Percentiles rank a stretch among this genome's conserved stretches.
Evolutionary conservation across 2,797 vertebrate species (phyloP).

Genomic region (Semotilus atromaculatus): DNA sequence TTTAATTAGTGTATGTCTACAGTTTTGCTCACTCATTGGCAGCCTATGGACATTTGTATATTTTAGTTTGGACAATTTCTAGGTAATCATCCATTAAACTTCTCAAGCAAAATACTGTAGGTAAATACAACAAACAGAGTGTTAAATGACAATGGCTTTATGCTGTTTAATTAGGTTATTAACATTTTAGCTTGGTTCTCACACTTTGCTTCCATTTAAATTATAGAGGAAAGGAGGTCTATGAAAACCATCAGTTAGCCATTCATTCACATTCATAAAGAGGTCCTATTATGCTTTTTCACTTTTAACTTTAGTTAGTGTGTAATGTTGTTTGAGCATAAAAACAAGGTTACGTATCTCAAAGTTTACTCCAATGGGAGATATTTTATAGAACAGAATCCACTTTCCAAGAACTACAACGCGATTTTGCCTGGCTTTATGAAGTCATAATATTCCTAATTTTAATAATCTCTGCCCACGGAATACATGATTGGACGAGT

Average conservation of each 20-base stretch:
- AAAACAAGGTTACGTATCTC: too few relatives aligned
- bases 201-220: background rate
- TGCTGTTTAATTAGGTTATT: background rate
- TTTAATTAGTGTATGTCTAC: slow-evolving; percentile 55
- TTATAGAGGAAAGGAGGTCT: background rate
- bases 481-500: too few relatives aligned
- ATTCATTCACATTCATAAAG: background rate
- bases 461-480: too few relatives aligned
- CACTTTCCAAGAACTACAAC: too few relatives aligned
- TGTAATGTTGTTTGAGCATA: too few relatives aligned
- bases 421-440: too few relatives aligned
- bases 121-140: background rate
- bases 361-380: too few relatives aligned
- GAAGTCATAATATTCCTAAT: too few relatives aligned
- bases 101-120: slow-evolving; percentile 1
- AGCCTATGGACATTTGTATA: slow-evolving; percentile 39
- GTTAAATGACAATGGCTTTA: background rate
- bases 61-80: slow-evolving; percentile 9
- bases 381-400: too few relatives aligned
- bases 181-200: background rate
- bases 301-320: too few relatives aligned
- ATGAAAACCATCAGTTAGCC: background rate
- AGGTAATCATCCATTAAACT: slow-evolving; percentile 33
- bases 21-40: slow-evolving; percentile 40
- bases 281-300: too few relatives aligned